Base-by-base conservation (phyloP, 2,888 invertebrate genomes). In the Agrilus cyanescens region DNA sequence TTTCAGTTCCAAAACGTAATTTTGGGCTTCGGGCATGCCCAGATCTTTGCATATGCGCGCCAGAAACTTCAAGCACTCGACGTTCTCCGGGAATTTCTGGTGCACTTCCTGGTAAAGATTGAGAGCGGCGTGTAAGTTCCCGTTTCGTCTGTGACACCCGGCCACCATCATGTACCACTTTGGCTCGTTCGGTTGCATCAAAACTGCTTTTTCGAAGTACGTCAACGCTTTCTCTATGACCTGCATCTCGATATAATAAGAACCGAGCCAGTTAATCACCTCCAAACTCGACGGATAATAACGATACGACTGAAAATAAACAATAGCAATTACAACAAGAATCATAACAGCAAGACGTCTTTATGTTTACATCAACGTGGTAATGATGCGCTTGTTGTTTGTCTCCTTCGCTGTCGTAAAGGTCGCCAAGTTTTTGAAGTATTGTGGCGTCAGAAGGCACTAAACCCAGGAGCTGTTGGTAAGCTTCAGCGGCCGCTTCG, bases 361-460 rank as follows among this genome's bases (percentile, higher is more conserved):
- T 13, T 37, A 35, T 38, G 55, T 70, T 68, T 65, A 85, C 85
- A 63, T 88, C 87, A 58, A 76, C 78, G 58, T 85, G 80, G 64
- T 82, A 85, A 57, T 86, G 85, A 66, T 84, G 85, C 0, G 91
- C 89, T 61, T 87, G 87, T 55, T 88, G 87, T 52, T 89, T 82
- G 67, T 98, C 97, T 2, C 90, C 93, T 57, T 87, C 80, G 45
- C 78, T 80, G 57, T 91, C 91, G 62, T 89, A 91, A 56, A 97
- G 75, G 57, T 87, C 82, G 1, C 94, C 97, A 42, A 96, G 74
- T 59, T 89, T 87, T 56, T 87, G 82, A 37, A 95, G 76, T 37
- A 95, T 80, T 32, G 84, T 83, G 0, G 93, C 86, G 66, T 98
- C 98, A 55, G 89, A 85, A 1, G 94, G 84, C 15, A 84, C 80